Conservation (phyloP, 2,113 vertebrate genomes). For the Barnardius zonarius region DNA sequence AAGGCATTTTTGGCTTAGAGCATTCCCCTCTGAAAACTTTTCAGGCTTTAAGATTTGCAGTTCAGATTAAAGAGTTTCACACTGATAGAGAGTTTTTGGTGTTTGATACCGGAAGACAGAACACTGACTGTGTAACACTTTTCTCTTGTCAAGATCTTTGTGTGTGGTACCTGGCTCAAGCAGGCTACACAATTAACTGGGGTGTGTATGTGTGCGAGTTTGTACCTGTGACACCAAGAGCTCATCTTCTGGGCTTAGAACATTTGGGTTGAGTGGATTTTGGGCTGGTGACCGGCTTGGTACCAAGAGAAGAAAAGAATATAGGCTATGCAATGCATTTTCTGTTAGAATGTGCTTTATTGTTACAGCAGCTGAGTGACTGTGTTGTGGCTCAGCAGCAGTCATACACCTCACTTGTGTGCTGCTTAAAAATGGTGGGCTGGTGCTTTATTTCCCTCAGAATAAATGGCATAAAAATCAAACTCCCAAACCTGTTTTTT, state of each 20-base stretch:
- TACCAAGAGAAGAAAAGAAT: not conserved
- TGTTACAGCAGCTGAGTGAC: not conserved
- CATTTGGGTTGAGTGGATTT: not conserved
- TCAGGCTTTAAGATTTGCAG: not conserved
- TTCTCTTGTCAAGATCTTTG: not conserved
- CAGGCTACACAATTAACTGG: not conserved
- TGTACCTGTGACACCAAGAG: not conserved
- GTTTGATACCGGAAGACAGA: not conserved
- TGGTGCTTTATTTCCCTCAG: not conserved
- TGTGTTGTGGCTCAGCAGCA: not conserved
- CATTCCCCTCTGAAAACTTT: not conserved
- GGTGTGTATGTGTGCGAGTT: rapidly evolving
- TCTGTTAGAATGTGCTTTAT: not conserved
- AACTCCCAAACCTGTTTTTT: not conserved
- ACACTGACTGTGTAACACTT: not conserved
- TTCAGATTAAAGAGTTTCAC: not conserved
- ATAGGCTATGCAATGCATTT: not conserved
- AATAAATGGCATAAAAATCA: not conserved
- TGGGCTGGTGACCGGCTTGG: not conserved
- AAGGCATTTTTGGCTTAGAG: not conserved
- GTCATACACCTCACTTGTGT: not conserved
- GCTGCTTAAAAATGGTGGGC: not conserved
- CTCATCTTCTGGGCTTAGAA: not conserved
- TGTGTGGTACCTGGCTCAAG: rapidly evolving
- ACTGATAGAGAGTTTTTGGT: not conserved